Evolutionary conservation across 2,113 vertebrate species (phyloP).

Genomic region (Bothrops jararaca): DNA sequence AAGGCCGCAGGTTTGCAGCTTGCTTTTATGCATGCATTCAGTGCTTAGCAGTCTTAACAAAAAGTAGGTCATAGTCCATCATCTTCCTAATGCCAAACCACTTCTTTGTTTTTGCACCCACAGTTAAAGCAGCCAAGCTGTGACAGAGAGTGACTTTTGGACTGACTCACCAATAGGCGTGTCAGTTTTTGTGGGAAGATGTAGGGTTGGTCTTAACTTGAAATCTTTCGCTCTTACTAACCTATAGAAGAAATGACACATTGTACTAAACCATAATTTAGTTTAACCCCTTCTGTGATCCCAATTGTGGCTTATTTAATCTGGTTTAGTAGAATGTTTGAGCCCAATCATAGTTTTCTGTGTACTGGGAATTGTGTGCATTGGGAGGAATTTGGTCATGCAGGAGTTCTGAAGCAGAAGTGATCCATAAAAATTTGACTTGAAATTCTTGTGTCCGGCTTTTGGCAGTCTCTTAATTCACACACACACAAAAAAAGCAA

Average conservation of each 20-base stretch:
- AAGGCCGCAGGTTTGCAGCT: not conserved
- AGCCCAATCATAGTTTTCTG: not conserved
- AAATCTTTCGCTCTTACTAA: not conserved
- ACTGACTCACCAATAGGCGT: slow-evolving; percentile 18
- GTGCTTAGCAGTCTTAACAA: not conserved
- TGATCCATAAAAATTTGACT: not conserved
- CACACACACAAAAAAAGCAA: not conserved
- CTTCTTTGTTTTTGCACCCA: not conserved
- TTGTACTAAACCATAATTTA: not conserved
- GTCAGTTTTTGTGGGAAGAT: not conserved
- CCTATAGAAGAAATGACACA: not conserved
- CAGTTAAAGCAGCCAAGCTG: not conserved
- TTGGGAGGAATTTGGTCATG: not conserved
- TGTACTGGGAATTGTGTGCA: not conserved
- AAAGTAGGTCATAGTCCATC: not conserved
- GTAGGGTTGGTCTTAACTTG: not conserved
- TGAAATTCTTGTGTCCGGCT: not conserved
- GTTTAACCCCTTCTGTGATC: not conserved
- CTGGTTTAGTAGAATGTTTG: not conserved
- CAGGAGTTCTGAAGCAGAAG: not conserved
- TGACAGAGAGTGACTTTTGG: slow-evolving; percentile 1
- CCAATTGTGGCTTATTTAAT: not conserved
- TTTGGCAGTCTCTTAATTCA: not conserved
- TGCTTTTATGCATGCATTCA: not conserved
- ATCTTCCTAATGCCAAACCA: not conserved